Conservation (phyloP, 2,113 vertebrate genomes). For the Apteryx owenii region DNA sequence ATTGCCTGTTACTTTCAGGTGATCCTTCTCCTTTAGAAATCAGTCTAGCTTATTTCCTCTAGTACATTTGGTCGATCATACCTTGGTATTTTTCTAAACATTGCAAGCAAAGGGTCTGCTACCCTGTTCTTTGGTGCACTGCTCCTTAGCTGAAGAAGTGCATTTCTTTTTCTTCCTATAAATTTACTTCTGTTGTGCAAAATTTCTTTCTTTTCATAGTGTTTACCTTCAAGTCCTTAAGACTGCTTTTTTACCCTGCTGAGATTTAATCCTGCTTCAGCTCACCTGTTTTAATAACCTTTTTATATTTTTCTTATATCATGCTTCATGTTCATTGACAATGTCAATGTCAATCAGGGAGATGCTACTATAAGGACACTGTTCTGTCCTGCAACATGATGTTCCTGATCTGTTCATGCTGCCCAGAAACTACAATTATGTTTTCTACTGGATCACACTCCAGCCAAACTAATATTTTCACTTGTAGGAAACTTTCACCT, state of each 20-base stretch:
- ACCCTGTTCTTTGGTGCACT: background rate
- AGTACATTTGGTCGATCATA: background rate
- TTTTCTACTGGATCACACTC: background rate
- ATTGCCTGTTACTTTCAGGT: too few species aligned
- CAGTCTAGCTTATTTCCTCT: too few species aligned
- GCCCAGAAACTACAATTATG: background rate
- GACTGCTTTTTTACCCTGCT: background rate
- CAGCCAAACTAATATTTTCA: background rate
- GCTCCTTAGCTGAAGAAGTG: background rate
- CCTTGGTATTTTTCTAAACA: background rate
- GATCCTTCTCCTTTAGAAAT: too few species aligned
- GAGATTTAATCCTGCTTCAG: background rate
- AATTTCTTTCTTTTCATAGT: background rate
- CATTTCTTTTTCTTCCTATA: too few species aligned
- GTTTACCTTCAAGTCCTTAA: background rate
- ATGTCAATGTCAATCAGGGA: background rate
- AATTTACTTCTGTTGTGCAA: too few species aligned
- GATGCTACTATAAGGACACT: background rate
- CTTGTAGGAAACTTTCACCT: background rate
- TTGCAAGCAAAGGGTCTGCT: background rate
- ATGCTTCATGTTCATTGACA: background rate
- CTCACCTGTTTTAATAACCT: background rate
- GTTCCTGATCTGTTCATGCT: background rate
- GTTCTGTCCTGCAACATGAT: background rate
- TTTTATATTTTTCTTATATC: background rate